phyloP scores from a whole-genome alignment of 1,140 invertebrate genomes.

The Scaptomyza graminum region DNA sequence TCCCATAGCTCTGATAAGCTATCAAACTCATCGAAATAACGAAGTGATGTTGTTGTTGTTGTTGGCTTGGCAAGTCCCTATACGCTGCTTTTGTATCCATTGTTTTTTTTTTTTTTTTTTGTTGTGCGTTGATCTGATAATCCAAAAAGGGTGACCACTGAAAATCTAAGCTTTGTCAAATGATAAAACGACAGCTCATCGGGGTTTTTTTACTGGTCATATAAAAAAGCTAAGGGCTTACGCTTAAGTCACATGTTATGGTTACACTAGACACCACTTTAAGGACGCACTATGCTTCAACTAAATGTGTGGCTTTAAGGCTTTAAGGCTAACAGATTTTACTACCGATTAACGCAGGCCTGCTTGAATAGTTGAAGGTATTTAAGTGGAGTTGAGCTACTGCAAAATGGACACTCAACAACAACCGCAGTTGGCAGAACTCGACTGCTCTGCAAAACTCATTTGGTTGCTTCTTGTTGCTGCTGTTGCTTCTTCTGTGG shows the following conservation, averaged over 20 bases:
- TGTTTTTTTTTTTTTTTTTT: slow-evolving; percentile 41
- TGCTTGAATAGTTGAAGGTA: slow-evolving; percentile 13
- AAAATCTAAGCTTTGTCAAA: slow-evolving; percentile 45
- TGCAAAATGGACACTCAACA: slow-evolving; percentile 34
- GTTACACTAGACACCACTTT: not conserved
- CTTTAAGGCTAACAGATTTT: slow-evolving; percentile 10
- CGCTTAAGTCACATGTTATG: not conserved
- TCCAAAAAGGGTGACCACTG: slow-evolving; percentile 59
- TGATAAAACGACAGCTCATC: slow-evolving; percentile 46
- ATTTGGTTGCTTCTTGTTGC: slow-evolving; percentile 25
- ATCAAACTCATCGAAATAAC: slow-evolving; percentile 60
- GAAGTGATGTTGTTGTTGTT: slow-evolving; percentile 4
- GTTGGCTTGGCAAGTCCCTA: slow-evolving; percentile 37
- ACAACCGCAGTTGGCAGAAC: slow-evolving; percentile 29
- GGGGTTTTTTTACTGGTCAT: slow-evolving; percentile 13
- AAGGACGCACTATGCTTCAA: not conserved
- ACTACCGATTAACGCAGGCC: slow-evolving; percentile 26
- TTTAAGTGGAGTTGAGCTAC: slow-evolving; percentile 33
- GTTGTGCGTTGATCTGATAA: slow-evolving; percentile 69
- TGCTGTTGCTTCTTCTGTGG: slow-evolving; percentile 13
- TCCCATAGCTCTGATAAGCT: slow-evolving; percentile 64
- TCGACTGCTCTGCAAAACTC: slow-evolving; percentile 23
- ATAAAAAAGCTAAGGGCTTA: not conserved
- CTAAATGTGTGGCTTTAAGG: not conserved
- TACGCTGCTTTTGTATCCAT: slow-evolving; percentile 52